phyloP scores from a whole-genome alignment of 30 jellyfish, hydroid and myxozoan genomes.

The Aurelia sp. region DNA sequence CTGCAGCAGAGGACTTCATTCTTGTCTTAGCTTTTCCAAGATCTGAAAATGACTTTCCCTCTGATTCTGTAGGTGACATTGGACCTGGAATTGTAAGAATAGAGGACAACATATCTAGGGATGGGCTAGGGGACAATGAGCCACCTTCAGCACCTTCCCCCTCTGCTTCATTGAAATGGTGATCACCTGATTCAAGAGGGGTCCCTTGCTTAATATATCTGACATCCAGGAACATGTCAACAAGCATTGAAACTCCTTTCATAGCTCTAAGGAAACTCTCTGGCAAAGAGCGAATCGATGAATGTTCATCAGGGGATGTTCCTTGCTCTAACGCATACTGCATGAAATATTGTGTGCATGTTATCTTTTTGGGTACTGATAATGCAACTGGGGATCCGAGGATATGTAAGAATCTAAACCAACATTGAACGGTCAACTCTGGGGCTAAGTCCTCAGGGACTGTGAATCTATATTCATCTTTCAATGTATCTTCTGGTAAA shows the following conservation, averaged over 20 bases:
- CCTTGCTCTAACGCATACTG: slow-evolving; percentile 79
- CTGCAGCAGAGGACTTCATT: slow-evolving; percentile 23
- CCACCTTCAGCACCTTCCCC: slow-evolving; percentile 1
- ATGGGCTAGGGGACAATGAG: slow-evolving; percentile 38
- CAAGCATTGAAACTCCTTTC: slow-evolving; percentile 94
- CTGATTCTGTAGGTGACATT: slow-evolving; percentile 49
- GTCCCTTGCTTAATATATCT: slow-evolving; percentile 62
- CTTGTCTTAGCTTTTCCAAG: slow-evolving; percentile 10
- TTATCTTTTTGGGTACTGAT: slow-evolving; percentile 60
- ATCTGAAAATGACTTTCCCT: slow-evolving; percentile 34
- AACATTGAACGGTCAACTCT: slow-evolving; percentile 93
- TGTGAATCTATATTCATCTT: slow-evolving; percentile 59
- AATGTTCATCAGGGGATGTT: slow-evolving; percentile 74
- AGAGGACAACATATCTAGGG: slow-evolving; percentile 69
- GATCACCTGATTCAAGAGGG: slow-evolving; percentile 35
- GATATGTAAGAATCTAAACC: slow-evolving; percentile 92
- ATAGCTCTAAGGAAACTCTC: slow-evolving; percentile 86
- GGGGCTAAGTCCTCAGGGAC: slow-evolving; percentile 77
- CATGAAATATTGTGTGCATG: slow-evolving; percentile 72
- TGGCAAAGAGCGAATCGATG: slow-evolving; percentile 83
- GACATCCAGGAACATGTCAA: slow-evolving; percentile 82
- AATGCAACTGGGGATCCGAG: slow-evolving; percentile 94
- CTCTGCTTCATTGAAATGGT: slow-evolving; percentile 6
- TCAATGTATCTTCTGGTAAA: slow-evolving; percentile 75
- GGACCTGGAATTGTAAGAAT: slow-evolving; percentile 69